Base-by-base conservation (phyloP, 2,888 invertebrate species). In the Caenorhabditis sinica region DNA sequence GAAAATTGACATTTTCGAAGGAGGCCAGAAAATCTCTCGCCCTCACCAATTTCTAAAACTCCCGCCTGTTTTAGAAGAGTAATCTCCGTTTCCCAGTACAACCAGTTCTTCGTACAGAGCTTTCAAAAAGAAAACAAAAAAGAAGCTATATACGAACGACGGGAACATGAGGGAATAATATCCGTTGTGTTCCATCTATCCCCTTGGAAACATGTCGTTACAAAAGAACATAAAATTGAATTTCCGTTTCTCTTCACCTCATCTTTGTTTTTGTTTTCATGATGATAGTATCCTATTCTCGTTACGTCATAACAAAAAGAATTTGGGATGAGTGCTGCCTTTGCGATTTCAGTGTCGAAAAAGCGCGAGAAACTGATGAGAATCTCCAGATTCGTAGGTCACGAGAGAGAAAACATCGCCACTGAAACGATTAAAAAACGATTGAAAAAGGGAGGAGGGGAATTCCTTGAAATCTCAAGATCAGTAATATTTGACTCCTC, bases 341-440 rank as follows among this genome's bases (percentile, higher is more conserved):
- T 23, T 28, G n/a, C 11, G 49, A 65, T 40, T 40, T 45, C 58
- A 49, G 30, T 56, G 45, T 30, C 28, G n/a, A 68, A 61, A 36
- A 56, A 20, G 15, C 6, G 25, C 36, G 15, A 58, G 25, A 69
- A 56, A 58, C 49, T 51, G 76, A 76, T 76, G 76, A 69, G 36
- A 60, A 76, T 76, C 76, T 76, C 25, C 36, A 56, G 76, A 66
- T 68, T 66, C 40, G 68, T 43, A 76, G 68, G 76, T 68, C 76
- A 69, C 76, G 76, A 69, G 76, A 75, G 60, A 49, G 36, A 75
- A 66, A 58, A 76, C 66, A 76, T 71, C 15, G 33, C 33, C 33
- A 33, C 33, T 53, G 53, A 53, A 53, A 36, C 36, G 68, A 53
- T 36, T 53, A 53, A 68, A 68, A 68, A 68, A 68, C 51, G 23